Evolutionary conservation across 1,140 invertebrate species (phyloP).

Genomic region (Penaeus japonicus): DNA sequence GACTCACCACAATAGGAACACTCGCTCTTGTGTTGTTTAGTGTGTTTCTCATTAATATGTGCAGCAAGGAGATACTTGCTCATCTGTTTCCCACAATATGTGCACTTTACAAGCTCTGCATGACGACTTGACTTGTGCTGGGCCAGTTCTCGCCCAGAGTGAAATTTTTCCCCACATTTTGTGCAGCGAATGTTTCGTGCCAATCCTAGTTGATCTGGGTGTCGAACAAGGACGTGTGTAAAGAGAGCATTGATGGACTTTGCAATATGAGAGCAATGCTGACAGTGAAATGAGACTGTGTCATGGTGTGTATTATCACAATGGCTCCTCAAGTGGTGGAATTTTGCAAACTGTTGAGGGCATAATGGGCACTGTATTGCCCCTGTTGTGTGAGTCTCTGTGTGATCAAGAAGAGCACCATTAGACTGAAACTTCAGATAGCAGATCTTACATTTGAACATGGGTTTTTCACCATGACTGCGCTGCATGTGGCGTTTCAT

Average conservation of each 20-base stretch:
- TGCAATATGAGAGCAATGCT: slow-evolving; percentile 30
- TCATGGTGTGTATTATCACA: slow-evolving; percentile 37
- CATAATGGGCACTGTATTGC: slow-evolving; percentile 40
- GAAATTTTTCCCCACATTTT: slow-evolving; percentile 49
- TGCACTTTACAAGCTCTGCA: slow-evolving; percentile 27
- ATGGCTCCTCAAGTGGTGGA: slow-evolving; percentile 36
- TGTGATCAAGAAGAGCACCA: slow-evolving; percentile 39
- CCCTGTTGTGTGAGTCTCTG: slow-evolving; percentile 41
- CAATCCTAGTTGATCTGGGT: slow-evolving; percentile 42
- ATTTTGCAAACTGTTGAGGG: slow-evolving; percentile 44
- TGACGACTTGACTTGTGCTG: slow-evolving; percentile 38
- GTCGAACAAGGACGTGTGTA: slow-evolving; percentile 37
- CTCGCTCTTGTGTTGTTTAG: slow-evolving; percentile 21
- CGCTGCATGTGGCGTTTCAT: slow-evolving; percentile 20
- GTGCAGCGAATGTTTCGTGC: slow-evolving; percentile 32
- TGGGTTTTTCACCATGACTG: slow-evolving; percentile 13
- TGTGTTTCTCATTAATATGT: slow-evolving; percentile 49
- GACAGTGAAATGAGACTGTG: slow-evolving; percentile 23
- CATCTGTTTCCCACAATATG: slow-evolving; percentile 35
- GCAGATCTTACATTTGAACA: slow-evolving; percentile 43
- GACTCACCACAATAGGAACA: slow-evolving; percentile 30
- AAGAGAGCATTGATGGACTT: slow-evolving; percentile 45
- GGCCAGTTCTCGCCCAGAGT: slow-evolving; percentile 39
- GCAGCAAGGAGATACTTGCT: slow-evolving; percentile 33
- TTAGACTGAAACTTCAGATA: slow-evolving; percentile 27